A percentile compares a stretch with the other conserved stretches of the same genome.
phyloP scores from a whole-genome alignment of 2,888 invertebrate species.

The Drosophila diplacantha region DNA sequence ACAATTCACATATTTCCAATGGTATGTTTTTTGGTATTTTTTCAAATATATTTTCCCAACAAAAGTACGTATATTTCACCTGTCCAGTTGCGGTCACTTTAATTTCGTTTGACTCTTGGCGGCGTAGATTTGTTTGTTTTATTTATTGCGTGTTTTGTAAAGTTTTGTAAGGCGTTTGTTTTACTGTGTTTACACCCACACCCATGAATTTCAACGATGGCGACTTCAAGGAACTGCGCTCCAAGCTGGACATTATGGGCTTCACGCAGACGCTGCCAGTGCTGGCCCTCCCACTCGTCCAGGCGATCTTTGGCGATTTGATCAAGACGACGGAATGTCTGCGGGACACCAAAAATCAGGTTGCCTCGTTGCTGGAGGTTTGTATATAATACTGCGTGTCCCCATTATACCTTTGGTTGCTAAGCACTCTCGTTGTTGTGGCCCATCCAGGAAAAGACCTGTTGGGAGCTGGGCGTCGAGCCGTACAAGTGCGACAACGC shows the following conservation, averaged over 20 bases:
- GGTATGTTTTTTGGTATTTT: neutral
- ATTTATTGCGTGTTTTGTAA: conserved; percentile 4
- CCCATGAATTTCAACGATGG: conserved; percentile 62
- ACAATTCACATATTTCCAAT: neutral
- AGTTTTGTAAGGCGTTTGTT: neutral
- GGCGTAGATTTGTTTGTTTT: conserved; percentile 8
- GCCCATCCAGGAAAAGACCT: conserved; percentile 82
- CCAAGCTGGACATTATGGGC: conserved; percentile 89
- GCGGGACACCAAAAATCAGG: conserved; percentile 88
- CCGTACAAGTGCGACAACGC: conserved; percentile 90
- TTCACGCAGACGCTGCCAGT: conserved; percentile 86
- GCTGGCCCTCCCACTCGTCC: conserved; percentile 88
- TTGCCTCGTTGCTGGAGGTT: conserved; percentile 83
- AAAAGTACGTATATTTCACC: neutral
- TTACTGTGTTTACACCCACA: neutral
- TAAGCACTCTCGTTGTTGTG: conserved; percentile 36
- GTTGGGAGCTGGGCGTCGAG: conserved; percentile 84
- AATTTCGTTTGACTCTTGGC: conserved; percentile 3
- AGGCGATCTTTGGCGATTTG: conserved; percentile 88
- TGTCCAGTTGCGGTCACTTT: neutral
- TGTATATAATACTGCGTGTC: neutral
- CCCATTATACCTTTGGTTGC: conserved; percentile 16
- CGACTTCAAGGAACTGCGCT: conserved; percentile 78
- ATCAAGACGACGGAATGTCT: conserved; percentile 92
- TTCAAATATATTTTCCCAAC: neutral